These are phyloP conservation scores for Cotesia glomerata DNA, from an alignment of 1,140 invertebrate species.

Conservation along the genomic window DNA sequence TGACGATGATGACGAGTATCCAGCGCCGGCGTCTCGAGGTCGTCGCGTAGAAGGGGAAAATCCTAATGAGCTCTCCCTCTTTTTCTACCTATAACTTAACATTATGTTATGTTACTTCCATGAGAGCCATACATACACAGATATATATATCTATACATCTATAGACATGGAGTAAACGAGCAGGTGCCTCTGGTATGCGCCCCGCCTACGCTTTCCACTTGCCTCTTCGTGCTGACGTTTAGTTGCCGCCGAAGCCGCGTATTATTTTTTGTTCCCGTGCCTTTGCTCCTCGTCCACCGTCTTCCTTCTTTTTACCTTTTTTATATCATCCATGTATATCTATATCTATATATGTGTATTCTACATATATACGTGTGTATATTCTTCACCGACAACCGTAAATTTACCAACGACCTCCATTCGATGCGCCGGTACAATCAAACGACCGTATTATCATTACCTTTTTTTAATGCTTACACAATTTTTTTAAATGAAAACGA, in stretches of 20 bases:
- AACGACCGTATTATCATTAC: not conserved
- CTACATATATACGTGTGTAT: not conserved
- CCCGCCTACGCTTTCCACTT: constrained; percentile 56
- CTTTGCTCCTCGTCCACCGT: not conserved
- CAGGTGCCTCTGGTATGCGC: constrained; percentile 57
- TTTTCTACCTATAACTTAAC: constrained; percentile 20
- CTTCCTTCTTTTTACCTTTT: constrained; percentile 3
- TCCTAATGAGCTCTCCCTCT: constrained; percentile 46
- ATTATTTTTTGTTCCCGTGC: constrained; percentile 15
- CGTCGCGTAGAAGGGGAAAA: constrained; percentile 36
- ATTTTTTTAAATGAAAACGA: not conserved
- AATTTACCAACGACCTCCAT: constrained; percentile 19
- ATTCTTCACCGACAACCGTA: not conserved
- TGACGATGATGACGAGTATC: not conserved
- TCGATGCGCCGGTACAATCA: constrained; percentile 17
- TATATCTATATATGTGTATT: not conserved
- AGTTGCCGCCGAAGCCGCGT: constrained; percentile 32
- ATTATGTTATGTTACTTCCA: not conserved
- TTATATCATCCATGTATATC: not conserved
- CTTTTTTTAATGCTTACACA: not conserved
- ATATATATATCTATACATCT: not conserved
- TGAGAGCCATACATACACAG: not conserved
- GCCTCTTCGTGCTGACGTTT: constrained; percentile 8
- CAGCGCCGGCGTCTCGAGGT: constrained; percentile 26
- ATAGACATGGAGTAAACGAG: constrained; percentile 46